Conservation (phyloP, 2,113 vertebrate genomes). For the Martes martes region DNA sequence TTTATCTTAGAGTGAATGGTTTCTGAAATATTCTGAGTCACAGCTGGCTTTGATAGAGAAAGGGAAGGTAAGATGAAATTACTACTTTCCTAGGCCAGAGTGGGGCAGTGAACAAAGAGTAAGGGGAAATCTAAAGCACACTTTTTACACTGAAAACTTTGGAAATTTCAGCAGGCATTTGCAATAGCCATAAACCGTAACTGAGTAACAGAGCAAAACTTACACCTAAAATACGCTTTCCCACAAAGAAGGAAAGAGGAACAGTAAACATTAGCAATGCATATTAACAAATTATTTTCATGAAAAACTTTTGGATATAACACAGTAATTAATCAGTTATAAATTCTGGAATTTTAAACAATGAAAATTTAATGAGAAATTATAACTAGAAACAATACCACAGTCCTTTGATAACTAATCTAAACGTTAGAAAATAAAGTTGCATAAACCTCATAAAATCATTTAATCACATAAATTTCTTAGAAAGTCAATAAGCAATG, state of each 20-base stretch:
- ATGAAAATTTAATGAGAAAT: neutral
- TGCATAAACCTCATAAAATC: neutral
- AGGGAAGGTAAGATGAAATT: neutral
- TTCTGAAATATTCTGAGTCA: slow-evolving; percentile 1
- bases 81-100: neutral
- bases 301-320: neutral
- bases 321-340: neutral
- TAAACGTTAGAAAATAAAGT: neutral
- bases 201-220: neutral
- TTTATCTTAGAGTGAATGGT: neutral
- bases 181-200: neutral
- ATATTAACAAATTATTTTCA: neutral
- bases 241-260: neutral
- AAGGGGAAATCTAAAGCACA: neutral
- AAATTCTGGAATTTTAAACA: neutral
- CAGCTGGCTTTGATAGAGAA: neutral
- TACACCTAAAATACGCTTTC: neutral
- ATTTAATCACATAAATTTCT: neutral
- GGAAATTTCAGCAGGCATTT: neutral
- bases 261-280: neutral
- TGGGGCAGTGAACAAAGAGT: neutral
- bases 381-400: neutral
- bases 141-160: neutral
- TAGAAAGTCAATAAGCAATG: neutral
- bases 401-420: neutral